phyloP scores from a whole-genome alignment of 2,888 invertebrate species.

The Bhutanitis thaidina region DNA sequence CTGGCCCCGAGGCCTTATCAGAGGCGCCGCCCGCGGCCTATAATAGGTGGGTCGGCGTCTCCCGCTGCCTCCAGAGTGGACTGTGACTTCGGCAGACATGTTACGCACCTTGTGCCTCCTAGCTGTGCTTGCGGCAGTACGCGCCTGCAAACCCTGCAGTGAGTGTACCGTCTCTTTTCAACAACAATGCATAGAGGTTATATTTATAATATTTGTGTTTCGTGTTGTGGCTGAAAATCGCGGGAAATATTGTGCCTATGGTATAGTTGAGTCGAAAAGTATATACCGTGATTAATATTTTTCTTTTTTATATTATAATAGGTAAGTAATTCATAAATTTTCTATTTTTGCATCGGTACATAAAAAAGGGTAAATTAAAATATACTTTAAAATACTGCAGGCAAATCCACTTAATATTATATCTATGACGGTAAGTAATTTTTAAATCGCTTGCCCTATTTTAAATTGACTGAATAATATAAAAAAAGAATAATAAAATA shows the following conservation, averaged over 20 bases:
- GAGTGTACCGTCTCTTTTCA: constrained; percentile 43
- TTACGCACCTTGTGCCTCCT: constrained; percentile 66
- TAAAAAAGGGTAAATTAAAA: too few species aligned
- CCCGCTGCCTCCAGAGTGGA: constrained; percentile 67
- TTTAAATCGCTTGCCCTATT: too few species aligned
- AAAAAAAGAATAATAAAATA: too few species aligned
- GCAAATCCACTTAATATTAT: too few species aligned
- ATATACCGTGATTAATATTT: too few species aligned
- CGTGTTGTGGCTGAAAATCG: constrained; percentile 16
- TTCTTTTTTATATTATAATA: too few species aligned
- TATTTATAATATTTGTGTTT: constrained; percentile 9
- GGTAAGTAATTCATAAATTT: too few species aligned
- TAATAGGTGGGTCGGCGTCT: constrained; percentile 76
- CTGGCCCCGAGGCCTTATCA: constrained; percentile 72
- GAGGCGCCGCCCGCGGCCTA: constrained; percentile 76
- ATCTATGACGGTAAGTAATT: too few species aligned
- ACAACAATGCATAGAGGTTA: not conserved
- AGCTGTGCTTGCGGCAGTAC: constrained; percentile 48
- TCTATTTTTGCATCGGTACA: too few species aligned
- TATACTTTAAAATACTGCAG: too few species aligned
- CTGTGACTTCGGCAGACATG: constrained; percentile 71
- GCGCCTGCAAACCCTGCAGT: constrained; percentile 73
- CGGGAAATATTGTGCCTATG: constrained; percentile 16
- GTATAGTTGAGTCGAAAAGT: not conserved
- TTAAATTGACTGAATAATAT: too few species aligned